A percentile compares a stretch with the other conserved stretches of the same genome.
phyloP scores from a whole-genome alignment of 1,140 invertebrate genomes.

The Branchinecta lindahli region DNA sequence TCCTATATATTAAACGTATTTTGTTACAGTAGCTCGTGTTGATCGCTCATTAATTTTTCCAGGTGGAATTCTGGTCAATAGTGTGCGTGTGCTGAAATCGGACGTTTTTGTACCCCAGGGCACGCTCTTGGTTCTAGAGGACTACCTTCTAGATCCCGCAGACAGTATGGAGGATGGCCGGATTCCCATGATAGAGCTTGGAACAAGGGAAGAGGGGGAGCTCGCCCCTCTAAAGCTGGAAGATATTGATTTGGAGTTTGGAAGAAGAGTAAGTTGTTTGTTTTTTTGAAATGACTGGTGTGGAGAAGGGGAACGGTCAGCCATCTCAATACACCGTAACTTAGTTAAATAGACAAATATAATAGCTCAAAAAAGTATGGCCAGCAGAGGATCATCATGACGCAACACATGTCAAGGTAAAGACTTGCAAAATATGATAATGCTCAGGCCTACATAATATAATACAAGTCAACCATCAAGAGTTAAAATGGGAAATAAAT shows the following conservation, averaged over 20 bases:
- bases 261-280: neutral
- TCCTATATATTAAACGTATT: too few species aligned
- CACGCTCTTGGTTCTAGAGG: constrained; percentile 34
- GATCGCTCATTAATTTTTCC: constrained; percentile 11
- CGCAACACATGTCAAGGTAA: too few species aligned
- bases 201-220: constrained; percentile 16
- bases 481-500: too few species aligned
- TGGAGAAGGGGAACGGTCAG: too few species aligned
- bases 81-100: constrained; percentile 31
- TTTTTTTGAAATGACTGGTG: neutral
- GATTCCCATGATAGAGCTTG: constrained; percentile 21
- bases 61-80: constrained; percentile 34
- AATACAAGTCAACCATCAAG: too few species aligned
- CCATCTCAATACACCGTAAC: too few species aligned
- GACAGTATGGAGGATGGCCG: constrained; percentile 12
- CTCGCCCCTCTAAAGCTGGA: neutral
- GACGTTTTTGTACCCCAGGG: constrained; percentile 32
- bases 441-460: too few species aligned
- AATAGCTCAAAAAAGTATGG: too few species aligned
- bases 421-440: too few species aligned
- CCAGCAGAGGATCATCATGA: too few species aligned
- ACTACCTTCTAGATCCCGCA: constrained; percentile 35
- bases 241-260: constrained; percentile 2
- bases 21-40: too few species aligned
- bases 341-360: too few species aligned